Conservation (phyloP, 1,140 invertebrate species). For the Drosophila athabasca region DNA sequence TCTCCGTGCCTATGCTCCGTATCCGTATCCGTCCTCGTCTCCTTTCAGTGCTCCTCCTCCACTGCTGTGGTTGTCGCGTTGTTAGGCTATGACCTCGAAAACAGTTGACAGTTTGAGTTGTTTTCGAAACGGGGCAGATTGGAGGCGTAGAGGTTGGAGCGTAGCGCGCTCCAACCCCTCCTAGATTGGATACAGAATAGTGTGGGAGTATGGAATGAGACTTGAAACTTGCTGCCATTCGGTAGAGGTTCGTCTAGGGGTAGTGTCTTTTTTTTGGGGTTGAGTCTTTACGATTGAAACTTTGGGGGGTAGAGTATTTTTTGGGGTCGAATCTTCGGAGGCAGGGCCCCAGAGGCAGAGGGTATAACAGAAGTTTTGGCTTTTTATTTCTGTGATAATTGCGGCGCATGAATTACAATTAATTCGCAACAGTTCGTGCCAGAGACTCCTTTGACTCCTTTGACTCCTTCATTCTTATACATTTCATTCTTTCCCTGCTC, state of each 20-base stretch:
- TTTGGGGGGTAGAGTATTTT: no score
- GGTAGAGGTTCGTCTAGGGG: not conserved
- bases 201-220: not conserved
- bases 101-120: conserved; percentile 73
- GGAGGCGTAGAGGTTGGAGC: not conserved
- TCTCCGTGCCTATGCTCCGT: not conserved
- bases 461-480: not conserved
- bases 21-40: not conserved
- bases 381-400: conserved; percentile 71
- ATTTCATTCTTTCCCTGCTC: conserved; percentile 7
- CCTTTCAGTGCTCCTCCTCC: not conserved
- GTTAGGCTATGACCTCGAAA: conserved; percentile 80
- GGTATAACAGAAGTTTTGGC: no score
- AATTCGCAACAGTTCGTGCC: conserved; percentile 78
- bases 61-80: conserved; percentile 39
- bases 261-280: conserved; percentile 15
- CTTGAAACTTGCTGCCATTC: conserved; percentile 36
- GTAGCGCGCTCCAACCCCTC: no score
- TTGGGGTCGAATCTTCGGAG: no score
- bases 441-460: conserved; percentile 24
- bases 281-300: not conserved
- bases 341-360: no score
- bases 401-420: conserved; percentile 81
- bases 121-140: conserved; percentile 54
- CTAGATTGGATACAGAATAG: not conserved